These are phyloP conservation scores for Takifugu ocellatus DNA, from an alignment of 2,797 vertebrate species.

Conservation along the genomic window DNA sequence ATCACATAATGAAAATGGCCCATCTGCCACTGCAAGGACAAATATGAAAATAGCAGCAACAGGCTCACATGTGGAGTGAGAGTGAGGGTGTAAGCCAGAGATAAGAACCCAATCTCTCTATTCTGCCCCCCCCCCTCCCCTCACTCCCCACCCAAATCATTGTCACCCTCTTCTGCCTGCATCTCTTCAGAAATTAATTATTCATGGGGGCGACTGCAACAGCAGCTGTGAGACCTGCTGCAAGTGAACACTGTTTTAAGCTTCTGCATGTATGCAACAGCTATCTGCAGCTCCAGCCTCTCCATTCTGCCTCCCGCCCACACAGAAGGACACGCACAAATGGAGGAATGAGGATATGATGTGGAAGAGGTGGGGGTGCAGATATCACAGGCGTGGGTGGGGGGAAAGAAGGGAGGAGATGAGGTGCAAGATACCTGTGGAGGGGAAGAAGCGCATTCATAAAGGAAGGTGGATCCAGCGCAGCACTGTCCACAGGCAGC, in stretches of 20 bases:
- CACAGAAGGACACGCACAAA: constrained; percentile 1
- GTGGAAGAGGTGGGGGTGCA: background rate
- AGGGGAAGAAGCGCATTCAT: constrained; percentile 3
- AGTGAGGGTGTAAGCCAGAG: background rate
- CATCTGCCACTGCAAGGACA: constrained; percentile 18
- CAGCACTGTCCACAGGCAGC: constrained; percentile 3
- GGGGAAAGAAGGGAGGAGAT: background rate
- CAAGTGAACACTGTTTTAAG: constrained; percentile 3
- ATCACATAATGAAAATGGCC: constrained; percentile 41
- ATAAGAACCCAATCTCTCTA: constrained; percentile 9
- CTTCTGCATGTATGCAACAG: constrained; percentile 1
- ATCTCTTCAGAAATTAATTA: constrained; percentile 57
- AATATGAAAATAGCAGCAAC: constrained; percentile 2
- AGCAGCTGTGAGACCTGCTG: constrained; percentile 3
- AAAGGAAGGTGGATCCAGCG: background rate
- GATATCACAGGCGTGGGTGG: constrained; percentile 8
- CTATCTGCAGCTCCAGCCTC: constrained; percentile 1
- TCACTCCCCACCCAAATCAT: constrained; percentile 8
- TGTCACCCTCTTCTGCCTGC: constrained; percentile 25
- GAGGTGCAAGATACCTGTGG: constrained; percentile 1
- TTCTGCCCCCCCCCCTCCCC: constrained; percentile 9
- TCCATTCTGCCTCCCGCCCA: constrained; percentile 9
- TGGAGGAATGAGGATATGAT: constrained; percentile 11
- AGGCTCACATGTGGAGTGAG: constrained; percentile 5
- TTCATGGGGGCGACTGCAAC: constrained; percentile 37